Evolutionary conservation across 2,113 vertebrate genomes (phyloP).

Genomic region (Trichomycterus rosablanca): DNA sequence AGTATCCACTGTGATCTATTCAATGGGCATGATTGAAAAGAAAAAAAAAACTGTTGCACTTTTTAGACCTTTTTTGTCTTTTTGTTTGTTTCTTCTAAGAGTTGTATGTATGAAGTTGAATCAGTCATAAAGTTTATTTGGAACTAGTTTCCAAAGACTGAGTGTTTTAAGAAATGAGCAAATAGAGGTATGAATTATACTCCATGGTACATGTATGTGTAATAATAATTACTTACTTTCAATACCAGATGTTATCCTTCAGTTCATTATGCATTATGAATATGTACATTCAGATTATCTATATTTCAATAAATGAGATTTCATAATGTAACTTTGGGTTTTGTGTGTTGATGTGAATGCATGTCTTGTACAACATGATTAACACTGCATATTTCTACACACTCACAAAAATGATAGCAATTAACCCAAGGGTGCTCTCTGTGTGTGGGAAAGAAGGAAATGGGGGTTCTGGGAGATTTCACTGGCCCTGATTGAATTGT

Average conservation of each 20-base stretch:
- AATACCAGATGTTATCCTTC: slow-evolving; percentile 60
- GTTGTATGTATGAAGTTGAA: slow-evolving; percentile 29
- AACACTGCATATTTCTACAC: too few species aligned
- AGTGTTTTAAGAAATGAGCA: slow-evolving; percentile 54
- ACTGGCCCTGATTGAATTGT: too few species aligned
- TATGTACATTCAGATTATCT: slow-evolving; percentile 76
- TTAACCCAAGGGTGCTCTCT: too few species aligned
- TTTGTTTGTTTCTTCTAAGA: slow-evolving; percentile 33
- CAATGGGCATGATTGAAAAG: slow-evolving; percentile 70
- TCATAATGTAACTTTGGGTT: slow-evolving; percentile 51
- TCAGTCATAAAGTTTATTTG: slow-evolving; percentile 58
- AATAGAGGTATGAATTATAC: slow-evolving; percentile 62
- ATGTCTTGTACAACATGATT: too few species aligned
- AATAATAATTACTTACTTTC: slow-evolving; percentile 59
- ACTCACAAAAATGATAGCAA: too few species aligned
- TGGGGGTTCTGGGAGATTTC: too few species aligned
- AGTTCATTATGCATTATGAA: slow-evolving; percentile 64
- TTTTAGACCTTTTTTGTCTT: slow-evolving; percentile 49
- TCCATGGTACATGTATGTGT: slow-evolving; percentile 67
- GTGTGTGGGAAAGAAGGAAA: too few species aligned
- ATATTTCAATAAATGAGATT: slow-evolving; percentile 78
- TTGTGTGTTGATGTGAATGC: background rate
- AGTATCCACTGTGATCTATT: slow-evolving; percentile 86
- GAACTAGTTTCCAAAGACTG: slow-evolving; percentile 56
- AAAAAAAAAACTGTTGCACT: slow-evolving; percentile 85